phyloP scores from a whole-genome alignment of 2,888 invertebrate species.

The Malachius bipustulatus region DNA sequence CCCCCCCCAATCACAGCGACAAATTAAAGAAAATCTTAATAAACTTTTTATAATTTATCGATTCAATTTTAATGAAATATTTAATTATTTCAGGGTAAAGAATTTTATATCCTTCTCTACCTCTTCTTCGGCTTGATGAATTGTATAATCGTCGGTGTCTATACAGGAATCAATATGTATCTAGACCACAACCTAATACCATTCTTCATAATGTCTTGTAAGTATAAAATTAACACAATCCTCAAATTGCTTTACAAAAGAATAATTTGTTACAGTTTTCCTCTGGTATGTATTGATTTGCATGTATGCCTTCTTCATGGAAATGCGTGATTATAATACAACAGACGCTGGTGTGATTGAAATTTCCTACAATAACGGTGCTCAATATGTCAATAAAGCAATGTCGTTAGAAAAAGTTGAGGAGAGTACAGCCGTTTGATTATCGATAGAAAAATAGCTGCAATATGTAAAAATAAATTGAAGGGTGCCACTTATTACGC shows the following conservation, averaged over 20 bases:
- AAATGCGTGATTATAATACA: constrained; percentile 25
- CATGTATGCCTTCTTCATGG: constrained; percentile 26
- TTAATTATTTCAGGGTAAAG: constrained; percentile 24
- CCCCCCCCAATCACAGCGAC: too few relatives aligned
- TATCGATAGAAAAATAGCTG: too few relatives aligned
- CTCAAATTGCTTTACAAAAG: too few relatives aligned
- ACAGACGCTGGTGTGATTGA: constrained; percentile 26
- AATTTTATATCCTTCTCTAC: constrained; percentile 25
- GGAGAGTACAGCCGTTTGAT: too few relatives aligned
- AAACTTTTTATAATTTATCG: too few relatives aligned
- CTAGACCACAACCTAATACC: constrained; percentile 11
- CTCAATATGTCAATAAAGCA: too few relatives aligned
- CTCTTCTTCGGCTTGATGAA: constrained; percentile 23
- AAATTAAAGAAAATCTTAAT: too few relatives aligned
- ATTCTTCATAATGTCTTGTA: constrained; percentile 21
- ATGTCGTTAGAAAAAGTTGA: too few relatives aligned
- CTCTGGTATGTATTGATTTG: constrained; percentile 27
- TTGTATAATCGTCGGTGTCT: constrained; percentile 25
- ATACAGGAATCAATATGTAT: constrained; percentile 19
- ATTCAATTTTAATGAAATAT: constrained; percentile 7
- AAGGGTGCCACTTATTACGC: too few relatives aligned
- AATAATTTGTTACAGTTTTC: constrained; percentile 22
- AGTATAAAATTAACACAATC: constrained; percentile 15
- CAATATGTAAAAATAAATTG: too few relatives aligned
- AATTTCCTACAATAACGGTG: constrained; percentile 21